Evolutionary conservation across 2,888 invertebrate species (phyloP).

Genomic region (Lasioglossum morio): DNA sequence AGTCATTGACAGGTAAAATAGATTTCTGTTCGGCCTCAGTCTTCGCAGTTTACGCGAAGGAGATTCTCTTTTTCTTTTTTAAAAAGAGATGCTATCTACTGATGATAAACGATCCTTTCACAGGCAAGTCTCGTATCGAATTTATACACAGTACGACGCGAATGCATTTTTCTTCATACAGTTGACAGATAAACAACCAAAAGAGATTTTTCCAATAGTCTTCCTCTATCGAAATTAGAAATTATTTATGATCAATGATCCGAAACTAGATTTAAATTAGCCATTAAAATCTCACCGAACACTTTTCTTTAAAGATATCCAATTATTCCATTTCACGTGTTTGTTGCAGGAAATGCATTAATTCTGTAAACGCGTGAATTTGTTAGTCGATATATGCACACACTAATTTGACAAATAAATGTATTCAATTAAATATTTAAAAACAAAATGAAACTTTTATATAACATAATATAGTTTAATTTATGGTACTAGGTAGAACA

Average conservation of each 20-base stretch:
- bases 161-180: constrained; percentile 2
- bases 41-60: background rate
- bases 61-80: background rate
- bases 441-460: no score
- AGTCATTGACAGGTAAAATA: background rate
- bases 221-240: background rate
- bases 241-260: background rate
- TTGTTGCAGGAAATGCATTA: background rate
- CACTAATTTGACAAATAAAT: no score
- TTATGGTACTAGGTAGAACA: background rate
- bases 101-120: constrained; percentile 24
- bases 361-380: background rate
- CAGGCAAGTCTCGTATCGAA: background rate
- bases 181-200: background rate
- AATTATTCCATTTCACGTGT: background rate
- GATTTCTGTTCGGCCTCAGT: background rate
- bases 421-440: background rate
- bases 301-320: background rate
- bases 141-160: constrained; percentile 1
- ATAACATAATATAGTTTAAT: background rate
- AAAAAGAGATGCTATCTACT: background rate
- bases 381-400: no score
- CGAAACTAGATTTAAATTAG: background rate
- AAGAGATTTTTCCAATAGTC: background rate
- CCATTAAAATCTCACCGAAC: background rate